These are phyloP conservation scores for Pangasius sanitwongsei DNA, from an alignment of 2,797 vertebrate genomes.

Conservation along the genomic window DNA sequence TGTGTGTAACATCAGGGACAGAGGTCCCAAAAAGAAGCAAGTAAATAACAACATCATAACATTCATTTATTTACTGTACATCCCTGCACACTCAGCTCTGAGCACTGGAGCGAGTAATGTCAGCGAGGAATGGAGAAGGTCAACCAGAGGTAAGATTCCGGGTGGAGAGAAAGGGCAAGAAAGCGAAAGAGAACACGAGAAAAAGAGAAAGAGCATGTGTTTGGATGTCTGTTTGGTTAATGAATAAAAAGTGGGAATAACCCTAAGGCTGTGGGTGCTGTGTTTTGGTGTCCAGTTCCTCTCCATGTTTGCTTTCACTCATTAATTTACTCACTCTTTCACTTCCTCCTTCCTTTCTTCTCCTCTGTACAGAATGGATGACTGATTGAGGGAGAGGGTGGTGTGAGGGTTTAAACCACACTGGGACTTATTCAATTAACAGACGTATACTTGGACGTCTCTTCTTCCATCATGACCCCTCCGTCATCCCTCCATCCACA, in stretches of 20 bases:
- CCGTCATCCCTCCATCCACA: conserved; percentile 13
- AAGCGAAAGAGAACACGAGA: conserved; percentile 39
- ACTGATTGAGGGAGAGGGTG: conserved; percentile 56
- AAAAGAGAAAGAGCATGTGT: conserved; percentile 8
- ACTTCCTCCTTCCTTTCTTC: conserved; percentile 9
- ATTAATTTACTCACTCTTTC: conserved; percentile 30
- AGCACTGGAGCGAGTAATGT: conserved; percentile 63
- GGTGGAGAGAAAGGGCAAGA: conserved; percentile 53
- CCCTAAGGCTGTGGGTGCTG: conserved; percentile 41
- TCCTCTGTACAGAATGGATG: conserved; percentile 19
- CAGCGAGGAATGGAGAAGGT: conserved; percentile 61
- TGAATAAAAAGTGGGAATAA: conserved; percentile 53
- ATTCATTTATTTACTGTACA: conserved; percentile 53
- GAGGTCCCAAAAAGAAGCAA: not conserved
- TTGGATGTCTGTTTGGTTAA: conserved; percentile 47
- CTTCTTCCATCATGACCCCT: conserved; percentile 53
- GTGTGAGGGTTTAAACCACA: conserved; percentile 62
- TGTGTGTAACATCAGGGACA: not conserved
- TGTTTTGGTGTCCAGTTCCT: conserved; percentile 31
- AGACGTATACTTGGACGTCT: conserved; percentile 52
- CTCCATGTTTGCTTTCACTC: conserved; percentile 24
- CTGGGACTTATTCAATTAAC: conserved; percentile 77
- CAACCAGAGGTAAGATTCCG: conserved; percentile 72
- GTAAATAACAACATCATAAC: conserved; percentile 36
- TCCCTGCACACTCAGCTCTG: conserved; percentile 53